These are phyloP conservation scores for Apogon hyalosoma DNA, from an alignment of 2,797 vertebrate genomes.

Conservation along the genomic window DNA sequence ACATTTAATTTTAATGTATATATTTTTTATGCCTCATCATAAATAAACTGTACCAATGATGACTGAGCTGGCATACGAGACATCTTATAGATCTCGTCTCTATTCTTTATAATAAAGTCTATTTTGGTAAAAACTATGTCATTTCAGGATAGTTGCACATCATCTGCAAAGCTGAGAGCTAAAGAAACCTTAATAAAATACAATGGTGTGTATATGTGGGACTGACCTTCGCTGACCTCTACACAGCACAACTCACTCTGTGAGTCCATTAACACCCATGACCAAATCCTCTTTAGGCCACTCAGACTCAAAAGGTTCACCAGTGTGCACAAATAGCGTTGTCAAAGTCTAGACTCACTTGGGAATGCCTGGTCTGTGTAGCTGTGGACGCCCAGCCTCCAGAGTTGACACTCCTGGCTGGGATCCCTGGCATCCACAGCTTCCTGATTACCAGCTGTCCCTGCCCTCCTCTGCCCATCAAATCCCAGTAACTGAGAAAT, in stretches of 20 bases:
- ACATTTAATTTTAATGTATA: no score
- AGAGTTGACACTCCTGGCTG: slow-evolving; percentile 63
- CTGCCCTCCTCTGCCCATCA: slow-evolving; percentile 54
- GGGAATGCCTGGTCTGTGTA: slow-evolving; percentile 49
- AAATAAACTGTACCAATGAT: no score
- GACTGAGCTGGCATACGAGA: no score
- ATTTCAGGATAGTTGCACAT: slow-evolving; percentile 30
- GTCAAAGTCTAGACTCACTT: slow-evolving; percentile 35
- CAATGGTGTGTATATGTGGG: slow-evolving; percentile 15
- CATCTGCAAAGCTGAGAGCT: slow-evolving; percentile 10
- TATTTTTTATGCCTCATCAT: no score
- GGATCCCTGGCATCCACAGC: slow-evolving; percentile 66
- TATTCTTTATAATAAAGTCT: no score
- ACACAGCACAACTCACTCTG: slow-evolving; percentile 19
- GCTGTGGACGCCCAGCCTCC: slow-evolving; percentile 46
- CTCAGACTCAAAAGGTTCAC: slow-evolving; percentile 26
- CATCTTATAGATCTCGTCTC: no score
- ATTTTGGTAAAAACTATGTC: neutral
- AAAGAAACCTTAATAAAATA: slow-evolving; percentile 22
- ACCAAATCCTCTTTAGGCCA: slow-evolving; percentile 21
- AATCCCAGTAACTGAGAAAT: slow-evolving; percentile 76
- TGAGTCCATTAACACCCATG: slow-evolving; percentile 36
- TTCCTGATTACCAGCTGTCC: slow-evolving; percentile 79
- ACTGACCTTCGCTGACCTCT: slow-evolving; percentile 47
- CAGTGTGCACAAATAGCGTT: slow-evolving; percentile 28